Evolutionary conservation across 2,113 vertebrate genomes (phyloP), one percentile per base, ranked within the genome.

Genomic region (Condylura cristata): DNA sequence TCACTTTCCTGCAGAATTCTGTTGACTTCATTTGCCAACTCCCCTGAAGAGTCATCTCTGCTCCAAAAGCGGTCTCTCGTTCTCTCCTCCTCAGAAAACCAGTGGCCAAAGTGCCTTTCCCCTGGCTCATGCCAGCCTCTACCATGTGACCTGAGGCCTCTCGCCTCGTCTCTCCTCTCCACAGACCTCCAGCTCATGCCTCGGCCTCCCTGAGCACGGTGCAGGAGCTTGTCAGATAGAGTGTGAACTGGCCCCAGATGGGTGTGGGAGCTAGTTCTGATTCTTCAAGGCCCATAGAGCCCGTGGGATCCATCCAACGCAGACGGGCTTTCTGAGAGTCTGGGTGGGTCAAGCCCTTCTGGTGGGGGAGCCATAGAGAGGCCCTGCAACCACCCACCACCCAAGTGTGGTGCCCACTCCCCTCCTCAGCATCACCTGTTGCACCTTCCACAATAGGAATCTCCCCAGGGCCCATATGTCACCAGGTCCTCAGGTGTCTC

Each of bases 391-490:
- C 6, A 22, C 17, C 0, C 3, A 51, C 10, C 53, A 78, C 70
- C 80, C 37, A 48, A 53, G 17, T 5, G 17, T 30, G 30, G 5
- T 2, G 1, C 37, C 44, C 28, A 7, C 34, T 70, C 37, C 37
- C 14, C 75, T 72, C 30, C 34, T 34, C 41, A 11, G 30, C 60
- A n/a, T 58, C 10, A 14, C 78, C 79, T 51, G 30, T 32, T 30
- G 41, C 14, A 3, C 7, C 3, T 3, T 3, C 58, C 32, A 66
- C n/a, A 0, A 0, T 1, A 8, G 18, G 53, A 41, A 8, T n/a
- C 76, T 44, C 51, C 3, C 0, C 63, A 79, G 34, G 44, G 71
- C 6, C 56, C 22, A 0, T 32, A 4, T 1, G 70, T 14, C 37
- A 58, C 17, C 65, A 61, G 26, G 13, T 86, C n/a, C 70, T 58